Evolutionary conservation across 2,888 invertebrate genomes (phyloP).

Genomic region (Harpalus rubripes): DNA sequence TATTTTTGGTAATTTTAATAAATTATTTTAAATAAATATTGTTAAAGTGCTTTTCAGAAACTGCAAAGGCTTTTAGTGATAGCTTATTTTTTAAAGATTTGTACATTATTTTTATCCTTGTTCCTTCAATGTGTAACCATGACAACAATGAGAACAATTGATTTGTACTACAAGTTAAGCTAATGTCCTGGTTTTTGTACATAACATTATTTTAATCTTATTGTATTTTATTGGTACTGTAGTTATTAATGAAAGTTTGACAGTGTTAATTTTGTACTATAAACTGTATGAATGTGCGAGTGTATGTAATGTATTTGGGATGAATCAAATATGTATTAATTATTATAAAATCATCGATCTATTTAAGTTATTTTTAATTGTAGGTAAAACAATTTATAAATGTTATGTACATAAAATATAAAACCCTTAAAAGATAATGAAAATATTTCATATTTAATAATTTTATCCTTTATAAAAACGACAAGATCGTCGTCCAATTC

Average conservation of each 20-base stretch:
- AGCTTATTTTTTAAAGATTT: conserved; percentile 52
- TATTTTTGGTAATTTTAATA: conserved; percentile 56
- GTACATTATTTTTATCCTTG: conserved; percentile 50
- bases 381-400: conserved; percentile 59
- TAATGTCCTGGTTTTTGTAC: conserved; percentile 46
- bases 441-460: too few relatives aligned
- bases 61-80: conserved; percentile 61
- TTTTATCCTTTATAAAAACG: too few relatives aligned
- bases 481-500: too few relatives aligned
- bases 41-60: conserved; percentile 53
- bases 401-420: conserved; percentile 63
- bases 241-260: conserved; percentile 11
- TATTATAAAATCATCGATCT: conserved; percentile 50
- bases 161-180: conserved; percentile 19
- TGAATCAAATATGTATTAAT: conserved; percentile 58
- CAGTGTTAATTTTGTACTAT: conserved; percentile 60
- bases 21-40: conserved; percentile 63
- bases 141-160: conserved; percentile 34
- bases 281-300: conserved; percentile 54
- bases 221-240: conserved; percentile 47
- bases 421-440: conserved; percentile 8
- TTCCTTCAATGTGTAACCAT: conserved; percentile 51
- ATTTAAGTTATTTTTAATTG: conserved; percentile 65
- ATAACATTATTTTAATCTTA: conserved; percentile 52
- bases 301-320: conserved; percentile 64